Evolutionary conservation across 2,113 vertebrate species (phyloP).

Genomic region (Odobenus rosmarus): DNA sequence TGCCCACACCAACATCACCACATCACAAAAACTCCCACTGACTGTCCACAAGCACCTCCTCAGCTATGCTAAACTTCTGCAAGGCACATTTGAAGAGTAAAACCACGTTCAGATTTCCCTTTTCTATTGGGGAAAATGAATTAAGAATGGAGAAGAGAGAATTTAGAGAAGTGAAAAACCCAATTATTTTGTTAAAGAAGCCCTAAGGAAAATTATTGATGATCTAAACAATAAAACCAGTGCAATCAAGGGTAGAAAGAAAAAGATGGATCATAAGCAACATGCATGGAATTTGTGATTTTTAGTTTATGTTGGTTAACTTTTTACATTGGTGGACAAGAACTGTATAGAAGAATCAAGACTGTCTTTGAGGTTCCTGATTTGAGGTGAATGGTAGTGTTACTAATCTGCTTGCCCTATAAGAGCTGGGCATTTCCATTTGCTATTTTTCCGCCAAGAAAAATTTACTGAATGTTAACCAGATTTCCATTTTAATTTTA

Average conservation of each 20-base stretch:
- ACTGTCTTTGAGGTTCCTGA: neutral
- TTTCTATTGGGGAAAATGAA: neutral
- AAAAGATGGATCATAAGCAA: neutral
- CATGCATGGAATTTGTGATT: neutral
- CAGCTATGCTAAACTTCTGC: neutral
- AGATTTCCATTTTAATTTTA: conserved; percentile 32
- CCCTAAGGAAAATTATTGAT: neutral
- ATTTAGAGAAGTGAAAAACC: neutral
- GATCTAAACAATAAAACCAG: neutral
- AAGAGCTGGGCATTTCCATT: neutral
- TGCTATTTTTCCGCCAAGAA: neutral
- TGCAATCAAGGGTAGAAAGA: neutral
- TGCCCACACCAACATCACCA: neutral
- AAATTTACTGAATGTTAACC: neutral
- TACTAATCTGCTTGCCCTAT: neutral
- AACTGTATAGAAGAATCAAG: neutral
- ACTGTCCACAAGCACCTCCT: neutral
- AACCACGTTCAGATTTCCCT: neutral
- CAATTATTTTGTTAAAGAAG: neutral
- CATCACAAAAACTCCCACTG: neutral
- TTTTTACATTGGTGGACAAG: neutral
- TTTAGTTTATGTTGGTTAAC: neutral
- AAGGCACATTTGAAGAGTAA: neutral
- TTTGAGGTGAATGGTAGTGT: neutral
- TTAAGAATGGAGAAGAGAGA: neutral